Conservation (phyloP, 1,140 invertebrate species). For the Pemphigus obesinymphae region DNA sequence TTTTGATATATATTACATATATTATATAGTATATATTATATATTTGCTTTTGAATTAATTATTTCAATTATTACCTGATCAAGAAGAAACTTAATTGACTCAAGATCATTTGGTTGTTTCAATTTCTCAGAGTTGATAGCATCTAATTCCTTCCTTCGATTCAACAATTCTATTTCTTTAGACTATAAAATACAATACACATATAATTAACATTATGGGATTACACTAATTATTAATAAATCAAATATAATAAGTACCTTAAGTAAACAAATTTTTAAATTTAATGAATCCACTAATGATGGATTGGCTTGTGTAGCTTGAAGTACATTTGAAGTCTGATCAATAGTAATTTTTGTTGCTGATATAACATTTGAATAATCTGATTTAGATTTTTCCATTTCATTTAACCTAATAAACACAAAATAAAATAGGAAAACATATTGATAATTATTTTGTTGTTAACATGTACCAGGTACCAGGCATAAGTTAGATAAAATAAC, state of each 20-base stretch:
- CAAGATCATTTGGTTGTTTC: constrained; percentile 51
- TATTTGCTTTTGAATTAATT: too few relatives aligned
- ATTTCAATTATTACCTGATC: constrained; percentile 55
- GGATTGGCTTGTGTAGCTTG: constrained; percentile 61
- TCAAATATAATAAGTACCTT: constrained; percentile 55
- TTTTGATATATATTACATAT: too few relatives aligned
- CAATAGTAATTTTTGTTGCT: constrained; percentile 45
- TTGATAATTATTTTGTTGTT: constrained; percentile 6
- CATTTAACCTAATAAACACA: constrained; percentile 21
- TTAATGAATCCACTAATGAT: constrained; percentile 62
- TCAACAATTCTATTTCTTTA: constrained; percentile 62
- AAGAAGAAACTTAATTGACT: constrained; percentile 53
- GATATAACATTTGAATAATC: constrained; percentile 15
- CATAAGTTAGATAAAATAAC: not conserved
- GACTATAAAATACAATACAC: constrained; percentile 55
- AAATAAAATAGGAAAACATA: not conserved
- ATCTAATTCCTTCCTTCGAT: constrained; percentile 57
- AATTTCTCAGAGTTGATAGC: constrained; percentile 53
- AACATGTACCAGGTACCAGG: constrained; percentile 18
- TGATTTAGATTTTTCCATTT: constrained; percentile 39
- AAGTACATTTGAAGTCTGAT: constrained; percentile 54
- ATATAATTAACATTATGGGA: not conserved
- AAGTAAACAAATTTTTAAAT: constrained; percentile 59
- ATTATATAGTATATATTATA: not conserved
- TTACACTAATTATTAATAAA: not conserved